Conservation (phyloP, 2,888 invertebrate genomes). For the Volucella zonaria region DNA sequence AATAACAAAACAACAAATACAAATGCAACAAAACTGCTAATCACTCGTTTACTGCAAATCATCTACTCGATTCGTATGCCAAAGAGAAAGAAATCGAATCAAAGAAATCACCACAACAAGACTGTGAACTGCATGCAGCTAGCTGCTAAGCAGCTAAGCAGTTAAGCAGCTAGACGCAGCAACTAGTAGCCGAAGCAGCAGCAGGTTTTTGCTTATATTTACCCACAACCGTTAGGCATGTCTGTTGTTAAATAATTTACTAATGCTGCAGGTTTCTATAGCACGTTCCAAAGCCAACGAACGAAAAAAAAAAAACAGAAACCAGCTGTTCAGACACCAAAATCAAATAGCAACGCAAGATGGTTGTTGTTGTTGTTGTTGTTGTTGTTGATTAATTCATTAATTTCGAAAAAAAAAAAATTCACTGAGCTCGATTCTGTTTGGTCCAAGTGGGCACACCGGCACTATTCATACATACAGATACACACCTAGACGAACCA, state of each 20-base stretch:
- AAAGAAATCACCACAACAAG: slow-evolving; percentile 39
- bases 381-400: slow-evolving; percentile 37
- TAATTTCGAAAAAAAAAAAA: slow-evolving; percentile 30
- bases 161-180: too few species aligned
- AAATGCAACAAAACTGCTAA: slow-evolving; percentile 55
- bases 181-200: slow-evolving; percentile 6
- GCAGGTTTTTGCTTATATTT: slow-evolving; percentile 41
- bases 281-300: slow-evolving; percentile 59
- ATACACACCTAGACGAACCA: slow-evolving; percentile 1
- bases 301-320: neutral
- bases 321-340: slow-evolving; percentile 26
- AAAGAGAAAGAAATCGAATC: slow-evolving; percentile 14
- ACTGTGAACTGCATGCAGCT: slow-evolving; percentile 34
- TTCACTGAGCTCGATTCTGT: slow-evolving; percentile 15
- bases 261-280: slow-evolving; percentile 47
- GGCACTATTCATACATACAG: neutral
- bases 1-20: slow-evolving; percentile 8
- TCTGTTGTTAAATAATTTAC: slow-evolving; percentile 52
- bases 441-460: slow-evolving; percentile 12
- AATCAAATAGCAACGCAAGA: slow-evolving; percentile 12
- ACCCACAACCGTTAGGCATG: slow-evolving; percentile 54
- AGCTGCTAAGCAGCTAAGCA: too few species aligned
- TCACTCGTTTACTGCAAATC: slow-evolving; percentile 47
- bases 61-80: slow-evolving; percentile 4
- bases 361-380: slow-evolving; percentile 2